A percentile compares a stretch with the other conserved stretches of the same genome.
Evolutionary conservation across 2,888 invertebrate genomes (phyloP).

Genomic region (Marasmarcha lunaedactyla): DNA sequence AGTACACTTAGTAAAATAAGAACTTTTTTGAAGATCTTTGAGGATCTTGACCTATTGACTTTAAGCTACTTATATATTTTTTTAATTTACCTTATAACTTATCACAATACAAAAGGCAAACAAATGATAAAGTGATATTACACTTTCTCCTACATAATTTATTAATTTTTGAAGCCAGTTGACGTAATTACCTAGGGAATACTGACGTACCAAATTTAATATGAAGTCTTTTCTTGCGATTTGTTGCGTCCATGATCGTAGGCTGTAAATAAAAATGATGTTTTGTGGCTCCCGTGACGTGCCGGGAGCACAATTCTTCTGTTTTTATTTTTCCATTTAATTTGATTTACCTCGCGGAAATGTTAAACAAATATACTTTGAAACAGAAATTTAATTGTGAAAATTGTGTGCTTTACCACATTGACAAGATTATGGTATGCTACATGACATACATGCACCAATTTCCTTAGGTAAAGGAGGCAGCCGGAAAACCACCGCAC

Average conservation of each 20-base stretch:
- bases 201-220: neutral
- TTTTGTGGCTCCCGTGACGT: slow-evolving; percentile 1
- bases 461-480: neutral
- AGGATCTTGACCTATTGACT: too few relatives aligned
- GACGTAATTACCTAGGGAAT: too few relatives aligned
- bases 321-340: neutral
- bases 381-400: neutral
- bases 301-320: neutral
- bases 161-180: too few relatives aligned
- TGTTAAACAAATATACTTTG: slow-evolving; percentile 5
- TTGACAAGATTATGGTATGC: slow-evolving; percentile 31
- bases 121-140: too few relatives aligned
- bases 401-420: slow-evolving; percentile 13
- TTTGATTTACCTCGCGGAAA: neutral
- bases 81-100: too few relatives aligned
- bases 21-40: too few relatives aligned
- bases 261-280: neutral
- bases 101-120: too few relatives aligned
- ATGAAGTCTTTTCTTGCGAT: too few relatives aligned
- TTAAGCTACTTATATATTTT: too few relatives aligned
- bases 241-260: neutral
- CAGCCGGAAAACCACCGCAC: neutral
- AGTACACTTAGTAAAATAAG: too few relatives aligned
- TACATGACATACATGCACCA: neutral
- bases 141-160: too few relatives aligned